These are phyloP conservation scores for Pionites leucogaster DNA, from an alignment of 2,113 vertebrate genomes.

Conservation along the genomic window DNA sequence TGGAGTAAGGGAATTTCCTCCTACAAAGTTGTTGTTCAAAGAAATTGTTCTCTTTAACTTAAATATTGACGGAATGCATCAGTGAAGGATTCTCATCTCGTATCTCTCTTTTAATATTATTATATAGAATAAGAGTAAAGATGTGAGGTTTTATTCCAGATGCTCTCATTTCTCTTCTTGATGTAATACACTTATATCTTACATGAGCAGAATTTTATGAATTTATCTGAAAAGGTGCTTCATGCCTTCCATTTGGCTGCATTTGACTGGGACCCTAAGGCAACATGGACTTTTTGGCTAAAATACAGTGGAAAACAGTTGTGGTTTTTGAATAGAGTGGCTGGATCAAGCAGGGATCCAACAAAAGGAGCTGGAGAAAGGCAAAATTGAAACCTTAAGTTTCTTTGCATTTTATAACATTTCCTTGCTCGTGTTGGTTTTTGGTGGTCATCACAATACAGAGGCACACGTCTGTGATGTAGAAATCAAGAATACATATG, in stretches of 20 bases:
- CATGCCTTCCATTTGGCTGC: background rate
- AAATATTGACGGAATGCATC: background rate
- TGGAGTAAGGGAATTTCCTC: slow-evolving; percentile 49
- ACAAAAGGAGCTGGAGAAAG: background rate
- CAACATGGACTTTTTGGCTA: background rate
- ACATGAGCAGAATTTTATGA: background rate
- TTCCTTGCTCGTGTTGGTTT: background rate
- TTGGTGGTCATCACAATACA: background rate
- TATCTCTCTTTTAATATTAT: slow-evolving; percentile 21
- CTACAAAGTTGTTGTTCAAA: slow-evolving; percentile 38
- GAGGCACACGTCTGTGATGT: background rate
- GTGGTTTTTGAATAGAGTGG: background rate
- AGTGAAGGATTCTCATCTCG: background rate
- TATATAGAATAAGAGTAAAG: slow-evolving; percentile 2
- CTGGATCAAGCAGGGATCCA: background rate
- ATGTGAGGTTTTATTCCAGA: slow-evolving; percentile 9
- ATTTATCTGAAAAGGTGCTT: slow-evolving; percentile 16
- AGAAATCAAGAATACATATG: background rate
- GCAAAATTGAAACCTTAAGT: slow-evolving; percentile 8
- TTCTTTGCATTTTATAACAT: background rate
- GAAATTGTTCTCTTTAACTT: slow-evolving; percentile 34
- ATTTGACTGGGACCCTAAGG: background rate
- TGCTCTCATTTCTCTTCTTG: background rate
- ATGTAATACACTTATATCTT: slow-evolving; percentile 17
- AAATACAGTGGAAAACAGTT: slow-evolving; percentile 23